Base-by-base conservation (phyloP, 2,797 vertebrate species). In the Zalophus californianus region DNA sequence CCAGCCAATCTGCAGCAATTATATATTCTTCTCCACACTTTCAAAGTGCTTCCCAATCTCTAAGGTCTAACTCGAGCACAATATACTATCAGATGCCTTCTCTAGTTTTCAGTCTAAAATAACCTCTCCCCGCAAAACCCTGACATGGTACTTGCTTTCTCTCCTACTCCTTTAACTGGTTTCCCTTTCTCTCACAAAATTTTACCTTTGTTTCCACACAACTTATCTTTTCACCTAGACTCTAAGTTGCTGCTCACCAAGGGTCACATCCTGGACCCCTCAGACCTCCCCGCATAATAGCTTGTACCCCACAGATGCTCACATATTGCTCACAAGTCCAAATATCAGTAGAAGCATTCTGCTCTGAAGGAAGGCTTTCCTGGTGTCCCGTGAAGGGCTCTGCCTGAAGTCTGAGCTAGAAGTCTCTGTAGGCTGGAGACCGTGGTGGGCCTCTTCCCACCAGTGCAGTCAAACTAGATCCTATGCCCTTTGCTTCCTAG, bases 41-140 rank as follows among this genome's bases (percentile, higher is more conserved):
- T 88, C 82, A 38, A 94, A 77, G 44, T 16, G 21, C 68, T 86
- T 84, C 38, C 41, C 32, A 16, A 41, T 35, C 77, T 88, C 14
- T 5, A 70, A 38, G 35, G 21, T 88, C 62, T 50, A 77, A 44
- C 38, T 79, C 27, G 82, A 97, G 38, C 14, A 48, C 79, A 60
- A 1, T 15, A n/a, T 64, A 6, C 44, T 62, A 25, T 29, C 10
- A 8, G 41, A 83, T 29, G 32, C 18, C 73, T 86, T 92, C 75
- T 58, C 68, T 89, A 90, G 73, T 68, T 78, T 80, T 85, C 41
- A 29, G n/a, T 62, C 93, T 84, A 44, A 85, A 90, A 64, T 83
- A 75, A 78, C 18, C 38, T 23, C 58, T 70, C 38, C 16, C 3
- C 32, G 4, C 41, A 35, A 32, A 79, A 64, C 60, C 62, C 52